Percentiles rank a stretch among this genome's conserved stretches.
These are phyloP conservation scores for Dendrocincla fuliginosa DNA, from an alignment of 2,797 vertebrate species.

Conservation along the genomic window DNA sequence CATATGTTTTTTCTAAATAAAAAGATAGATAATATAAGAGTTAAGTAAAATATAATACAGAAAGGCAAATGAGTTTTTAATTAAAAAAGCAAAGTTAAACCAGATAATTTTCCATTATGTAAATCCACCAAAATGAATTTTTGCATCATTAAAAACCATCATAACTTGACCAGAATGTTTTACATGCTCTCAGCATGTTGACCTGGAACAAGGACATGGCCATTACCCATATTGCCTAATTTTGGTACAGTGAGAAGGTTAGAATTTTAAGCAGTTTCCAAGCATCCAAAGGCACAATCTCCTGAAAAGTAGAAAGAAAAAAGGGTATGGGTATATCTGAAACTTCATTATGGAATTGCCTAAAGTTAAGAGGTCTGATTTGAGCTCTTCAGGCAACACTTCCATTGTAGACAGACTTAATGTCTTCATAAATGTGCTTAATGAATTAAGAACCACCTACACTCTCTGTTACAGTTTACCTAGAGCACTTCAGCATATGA, in stretches of 20 bases:
- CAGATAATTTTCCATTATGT: background rate
- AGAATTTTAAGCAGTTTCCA: background rate
- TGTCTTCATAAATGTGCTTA: background rate
- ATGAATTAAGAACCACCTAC: background rate
- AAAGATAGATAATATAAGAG: background rate
- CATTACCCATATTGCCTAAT: background rate
- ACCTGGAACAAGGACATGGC: background rate
- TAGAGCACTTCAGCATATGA: background rate
- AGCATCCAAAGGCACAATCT: background rate
- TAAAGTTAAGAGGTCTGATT: background rate
- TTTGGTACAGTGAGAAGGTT: background rate
- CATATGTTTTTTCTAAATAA: background rate
- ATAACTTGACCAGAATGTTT: background rate
- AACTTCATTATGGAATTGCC: background rate
- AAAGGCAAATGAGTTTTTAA: background rate
- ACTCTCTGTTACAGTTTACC: background rate
- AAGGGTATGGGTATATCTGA: background rate
- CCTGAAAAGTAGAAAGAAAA: background rate
- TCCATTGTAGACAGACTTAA: background rate
- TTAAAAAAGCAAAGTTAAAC: background rate
- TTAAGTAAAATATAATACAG: background rate
- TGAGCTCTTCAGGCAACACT: background rate
- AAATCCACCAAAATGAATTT: background rate
- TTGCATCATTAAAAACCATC: background rate
- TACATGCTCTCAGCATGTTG: background rate